phyloP scores from a whole-genome alignment of 2,888 invertebrate genomes.

The Kryphioiulus occultus region DNA sequence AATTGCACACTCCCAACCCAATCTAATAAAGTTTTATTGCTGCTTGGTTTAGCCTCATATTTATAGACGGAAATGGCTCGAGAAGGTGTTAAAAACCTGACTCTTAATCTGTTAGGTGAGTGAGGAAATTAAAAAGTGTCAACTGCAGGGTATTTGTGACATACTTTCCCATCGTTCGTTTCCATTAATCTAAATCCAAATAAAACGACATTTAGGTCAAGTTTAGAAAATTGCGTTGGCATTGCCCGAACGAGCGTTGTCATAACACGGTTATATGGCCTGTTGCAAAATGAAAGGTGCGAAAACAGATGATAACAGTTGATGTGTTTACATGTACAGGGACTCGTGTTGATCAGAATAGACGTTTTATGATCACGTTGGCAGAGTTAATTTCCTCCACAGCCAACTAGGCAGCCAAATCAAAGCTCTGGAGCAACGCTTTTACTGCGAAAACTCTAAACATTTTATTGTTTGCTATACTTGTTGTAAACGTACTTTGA shows the following conservation, averaged over 20 bases:
- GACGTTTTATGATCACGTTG: neutral
- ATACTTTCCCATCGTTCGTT: too few relatives aligned
- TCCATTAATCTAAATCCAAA: neutral
- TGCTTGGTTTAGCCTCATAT: neutral
- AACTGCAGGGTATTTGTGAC: neutral
- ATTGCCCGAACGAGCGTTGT: neutral
- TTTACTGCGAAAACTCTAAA: neutral
- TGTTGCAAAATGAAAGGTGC: slow-evolving; percentile 25
- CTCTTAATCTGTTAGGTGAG: neutral
- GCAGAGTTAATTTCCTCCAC: neutral
- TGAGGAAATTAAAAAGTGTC: neutral
- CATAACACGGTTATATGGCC: slow-evolving; percentile 3
- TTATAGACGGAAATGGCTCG: neutral
- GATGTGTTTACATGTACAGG: neutral
- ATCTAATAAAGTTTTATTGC: slow-evolving; percentile 26
- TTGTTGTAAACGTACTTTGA: neutral
- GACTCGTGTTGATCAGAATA: neutral
- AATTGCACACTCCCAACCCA: neutral
- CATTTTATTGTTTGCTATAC: neutral
- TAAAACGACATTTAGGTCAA: neutral
- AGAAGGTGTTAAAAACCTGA: neutral
- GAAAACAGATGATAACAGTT: slow-evolving; percentile 3
- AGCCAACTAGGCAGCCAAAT: neutral
- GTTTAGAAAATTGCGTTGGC: slow-evolving; percentile 22
- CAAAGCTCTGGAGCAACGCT: neutral